Conservation (phyloP, 2,113 vertebrate species). For the Lethenteron reissneri region DNA sequence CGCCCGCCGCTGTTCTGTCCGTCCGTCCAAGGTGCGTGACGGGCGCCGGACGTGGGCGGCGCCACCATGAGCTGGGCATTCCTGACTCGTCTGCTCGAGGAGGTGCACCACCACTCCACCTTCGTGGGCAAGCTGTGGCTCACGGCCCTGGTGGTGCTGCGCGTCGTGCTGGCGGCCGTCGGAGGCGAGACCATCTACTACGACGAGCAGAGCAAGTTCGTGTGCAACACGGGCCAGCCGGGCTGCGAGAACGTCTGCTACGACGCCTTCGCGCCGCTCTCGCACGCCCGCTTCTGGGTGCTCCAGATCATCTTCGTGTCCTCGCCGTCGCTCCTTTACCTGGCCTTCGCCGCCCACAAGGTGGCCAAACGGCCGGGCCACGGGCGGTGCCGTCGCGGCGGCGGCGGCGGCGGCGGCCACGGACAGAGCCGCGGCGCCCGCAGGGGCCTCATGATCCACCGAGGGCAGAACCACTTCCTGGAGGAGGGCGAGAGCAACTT, state of each 20-base stretch:
- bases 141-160: conserved; percentile 76
- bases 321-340: conserved; percentile 72
- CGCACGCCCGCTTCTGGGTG: conserved; percentile 89
- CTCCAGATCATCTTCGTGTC: conserved; percentile 97
- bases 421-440: conserved; percentile 40
- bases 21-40: too few species aligned
- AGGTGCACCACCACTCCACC: conserved; percentile 98
- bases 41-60: too few species aligned
- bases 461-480: conserved; percentile 49
- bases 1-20: too few species aligned
- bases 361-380: conserved; percentile 60
- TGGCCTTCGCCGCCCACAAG: conserved; percentile 79
- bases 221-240: conserved; percentile 86
- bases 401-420: conserved; percentile 24
- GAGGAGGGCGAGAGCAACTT: conserved; percentile 68
- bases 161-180: conserved; percentile 81
- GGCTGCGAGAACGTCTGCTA: conserved; percentile 97
- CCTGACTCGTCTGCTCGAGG: conserved; percentile 87
- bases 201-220: conserved; percentile 91
- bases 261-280: conserved; percentile 76
- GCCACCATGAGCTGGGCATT: conserved; percentile 91
- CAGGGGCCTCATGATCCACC: conserved; percentile 28
- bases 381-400: conserved; percentile 16
- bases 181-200: conserved; percentile 97
- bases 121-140: conserved; percentile 99